A percentile compares a stretch with the other conserved stretches of the same genome.
Conservation (phyloP, 2,888 invertebrate species). For the Andrena bicolor region DNA sequence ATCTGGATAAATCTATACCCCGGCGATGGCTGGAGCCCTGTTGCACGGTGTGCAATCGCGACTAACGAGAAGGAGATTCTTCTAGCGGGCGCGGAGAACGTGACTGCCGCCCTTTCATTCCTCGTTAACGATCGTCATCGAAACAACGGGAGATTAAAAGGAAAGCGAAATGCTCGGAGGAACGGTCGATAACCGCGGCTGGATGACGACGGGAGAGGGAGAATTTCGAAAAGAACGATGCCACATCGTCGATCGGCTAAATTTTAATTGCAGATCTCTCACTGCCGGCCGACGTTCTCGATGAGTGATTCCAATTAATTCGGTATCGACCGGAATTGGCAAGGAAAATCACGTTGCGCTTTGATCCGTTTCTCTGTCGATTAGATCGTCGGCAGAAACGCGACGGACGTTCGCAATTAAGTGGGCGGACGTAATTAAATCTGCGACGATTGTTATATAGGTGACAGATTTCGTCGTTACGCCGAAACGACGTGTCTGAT, state of each 20-base stretch:
- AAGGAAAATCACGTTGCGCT: slow-evolving; percentile 38
- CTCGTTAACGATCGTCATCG: slow-evolving; percentile 29
- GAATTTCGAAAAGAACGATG: slow-evolving; percentile 35
- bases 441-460: slow-evolving; percentile 2
- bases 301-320: slow-evolving; percentile 59
- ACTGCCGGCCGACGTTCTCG: slow-evolving; percentile 34
- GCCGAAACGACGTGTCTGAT: not conserved
- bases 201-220: not conserved
- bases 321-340: slow-evolving; percentile 33
- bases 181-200: slow-evolving; percentile 29
- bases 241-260: not conserved
- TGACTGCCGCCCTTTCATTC: not conserved
- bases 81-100: not conserved
- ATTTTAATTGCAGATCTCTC: slow-evolving; percentile 58
- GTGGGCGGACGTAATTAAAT: slow-evolving; percentile 37
- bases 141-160: slow-evolving; percentile 17
- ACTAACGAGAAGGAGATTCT: slow-evolving; percentile 19
- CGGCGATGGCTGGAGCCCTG: not conserved
- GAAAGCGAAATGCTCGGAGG: slow-evolving; percentile 25
- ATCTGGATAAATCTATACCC: not conserved
- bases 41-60: not conserved
- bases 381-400: slow-evolving; percentile 36
- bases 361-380: slow-evolving; percentile 46
- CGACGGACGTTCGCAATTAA: slow-evolving; percentile 40
- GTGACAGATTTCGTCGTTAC: slow-evolving; percentile 6